Evolutionary conservation across 2,113 vertebrate genomes (phyloP).

Genomic region (Anguilla japonica): DNA sequence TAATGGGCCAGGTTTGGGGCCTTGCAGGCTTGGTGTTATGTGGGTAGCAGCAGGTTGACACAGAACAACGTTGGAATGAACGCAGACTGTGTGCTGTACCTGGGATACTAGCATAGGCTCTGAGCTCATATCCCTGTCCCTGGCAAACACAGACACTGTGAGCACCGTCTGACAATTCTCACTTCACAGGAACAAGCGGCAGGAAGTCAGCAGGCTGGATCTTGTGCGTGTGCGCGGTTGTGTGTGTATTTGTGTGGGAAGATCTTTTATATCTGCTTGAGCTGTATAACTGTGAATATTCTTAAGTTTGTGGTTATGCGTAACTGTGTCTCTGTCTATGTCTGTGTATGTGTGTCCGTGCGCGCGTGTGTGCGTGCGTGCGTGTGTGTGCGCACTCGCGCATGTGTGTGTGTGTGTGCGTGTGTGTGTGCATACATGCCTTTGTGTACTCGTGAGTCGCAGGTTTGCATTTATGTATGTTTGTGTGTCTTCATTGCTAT

Average conservation of each 20-base stretch:
- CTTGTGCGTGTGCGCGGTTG: constrained; percentile 10
- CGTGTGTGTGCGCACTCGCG: too few species aligned
- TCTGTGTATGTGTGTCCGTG: background rate
- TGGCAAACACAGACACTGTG: background rate
- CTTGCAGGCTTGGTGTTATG: background rate
- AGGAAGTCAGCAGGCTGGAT: background rate
- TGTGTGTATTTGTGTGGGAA: constrained; percentile 24
- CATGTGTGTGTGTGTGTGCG: background rate
- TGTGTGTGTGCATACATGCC: constrained; percentile 12
- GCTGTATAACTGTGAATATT: constrained; percentile 13
- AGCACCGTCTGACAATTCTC: background rate
- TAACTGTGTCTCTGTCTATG: background rate
- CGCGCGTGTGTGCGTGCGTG: constrained; percentile 11
- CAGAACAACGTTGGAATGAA: background rate
- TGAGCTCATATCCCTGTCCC: constrained; percentile 21
- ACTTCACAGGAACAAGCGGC: background rate
- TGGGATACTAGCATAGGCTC: background rate
- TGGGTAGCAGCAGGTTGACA: background rate
- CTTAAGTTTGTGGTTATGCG: background rate
- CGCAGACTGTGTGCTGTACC: background rate
- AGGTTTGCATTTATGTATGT: background rate
- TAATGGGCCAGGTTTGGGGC: background rate
- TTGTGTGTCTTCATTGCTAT: background rate
- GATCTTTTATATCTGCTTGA: constrained; percentile 1
- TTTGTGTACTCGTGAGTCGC: constrained; percentile 22